A percentile compares a stretch with the other conserved stretches of the same genome.
Conservation (phyloP, 1,140 invertebrate species). For the Zaprionus kolodkinae region DNA sequence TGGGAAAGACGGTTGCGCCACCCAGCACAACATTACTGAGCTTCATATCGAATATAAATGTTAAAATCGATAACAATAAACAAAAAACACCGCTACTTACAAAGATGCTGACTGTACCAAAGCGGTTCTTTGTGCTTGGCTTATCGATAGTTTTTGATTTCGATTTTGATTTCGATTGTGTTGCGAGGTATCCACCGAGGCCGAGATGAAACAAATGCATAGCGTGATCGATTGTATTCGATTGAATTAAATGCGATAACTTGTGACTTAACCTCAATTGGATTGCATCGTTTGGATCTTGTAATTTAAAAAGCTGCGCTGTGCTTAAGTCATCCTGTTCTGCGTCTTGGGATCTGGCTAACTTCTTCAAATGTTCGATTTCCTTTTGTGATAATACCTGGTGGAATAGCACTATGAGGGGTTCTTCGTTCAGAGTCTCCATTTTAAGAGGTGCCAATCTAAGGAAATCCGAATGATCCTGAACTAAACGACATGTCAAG, state of each 20-base stretch:
- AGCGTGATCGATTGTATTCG: slow-evolving; percentile 6
- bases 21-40: slow-evolving; percentile 49
- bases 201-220: slow-evolving; percentile 48
- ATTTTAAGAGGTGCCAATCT: slow-evolving; percentile 52
- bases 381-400: slow-evolving; percentile 48
- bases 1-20: slow-evolving; percentile 53
- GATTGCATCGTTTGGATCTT: background rate
- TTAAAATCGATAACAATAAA: background rate
- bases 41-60: background rate
- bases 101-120: slow-evolving; percentile 47
- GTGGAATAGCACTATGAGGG: slow-evolving; percentile 40
- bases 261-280: slow-evolving; percentile 7
- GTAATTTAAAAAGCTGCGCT: slow-evolving; percentile 28
- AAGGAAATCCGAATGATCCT: slow-evolving; percentile 20
- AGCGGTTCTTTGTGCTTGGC: slow-evolving; percentile 8
- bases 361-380: slow-evolving; percentile 15
- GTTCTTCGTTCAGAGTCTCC: slow-evolving; percentile 36
- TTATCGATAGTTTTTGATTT: background rate
- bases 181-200: slow-evolving; percentile 43
- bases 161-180: background rate
- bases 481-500: slow-evolving; percentile 37
- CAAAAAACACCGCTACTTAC: slow-evolving; percentile 27
- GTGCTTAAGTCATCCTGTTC: slow-evolving; percentile 86
- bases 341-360: background rate
- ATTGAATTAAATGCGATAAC: slow-evolving; percentile 34